Percentiles rank a stretch among this genome's conserved stretches.
Conservation (phyloP, 2,888 invertebrate genomes). For the Alitta virens region DNA sequence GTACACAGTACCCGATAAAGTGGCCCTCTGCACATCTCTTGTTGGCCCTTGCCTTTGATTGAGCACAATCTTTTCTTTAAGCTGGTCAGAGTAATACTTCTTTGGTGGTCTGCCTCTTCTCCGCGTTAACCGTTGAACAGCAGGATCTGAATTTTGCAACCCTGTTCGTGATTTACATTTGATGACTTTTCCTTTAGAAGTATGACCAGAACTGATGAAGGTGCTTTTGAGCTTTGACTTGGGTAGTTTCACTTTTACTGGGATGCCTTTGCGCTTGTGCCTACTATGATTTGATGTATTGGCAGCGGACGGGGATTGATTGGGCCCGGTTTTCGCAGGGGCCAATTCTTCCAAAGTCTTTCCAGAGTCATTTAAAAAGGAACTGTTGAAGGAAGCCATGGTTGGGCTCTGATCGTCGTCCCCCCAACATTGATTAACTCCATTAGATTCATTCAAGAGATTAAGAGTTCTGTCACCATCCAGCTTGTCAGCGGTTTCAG, state of each 20-base stretch:
- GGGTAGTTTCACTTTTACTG: not conserved
- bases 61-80: not conserved
- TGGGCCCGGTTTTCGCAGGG: not conserved
- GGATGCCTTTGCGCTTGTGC: slow-evolving; percentile 5
- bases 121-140: not conserved
- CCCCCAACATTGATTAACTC: not conserved
- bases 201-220: not conserved
- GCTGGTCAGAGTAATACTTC: not conserved
- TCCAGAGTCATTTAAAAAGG: slow-evolving; percentile 12
- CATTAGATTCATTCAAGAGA: not conserved
- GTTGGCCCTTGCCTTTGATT: not conserved
- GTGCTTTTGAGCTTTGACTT: not conserved
- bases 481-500: not conserved
- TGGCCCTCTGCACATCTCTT: not conserved
- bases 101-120: slow-evolving; percentile 3
- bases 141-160: not conserved
- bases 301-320: not conserved
- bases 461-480: not conserved
- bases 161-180: not conserved
- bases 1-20: not conserved
- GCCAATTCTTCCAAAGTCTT: not conserved
- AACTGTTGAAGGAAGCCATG: not conserved
- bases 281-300: not conserved
- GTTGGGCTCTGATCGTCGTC: slow-evolving; percentile 8
- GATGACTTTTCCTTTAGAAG: not conserved